Conservation (phyloP, 2,888 invertebrate species). For the Seira sanloemensis region DNA sequence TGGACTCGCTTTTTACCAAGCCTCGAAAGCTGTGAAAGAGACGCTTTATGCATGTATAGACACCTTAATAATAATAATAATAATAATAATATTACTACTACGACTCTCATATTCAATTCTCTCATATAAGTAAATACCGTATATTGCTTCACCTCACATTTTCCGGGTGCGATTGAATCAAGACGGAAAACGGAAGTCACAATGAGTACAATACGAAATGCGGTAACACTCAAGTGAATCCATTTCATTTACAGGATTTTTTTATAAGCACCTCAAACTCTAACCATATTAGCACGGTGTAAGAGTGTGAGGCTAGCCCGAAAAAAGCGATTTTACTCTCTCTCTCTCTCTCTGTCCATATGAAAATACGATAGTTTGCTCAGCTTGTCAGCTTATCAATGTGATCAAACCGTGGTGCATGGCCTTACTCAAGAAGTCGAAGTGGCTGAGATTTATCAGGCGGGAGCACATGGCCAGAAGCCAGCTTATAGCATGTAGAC, state of each 20-base stretch:
- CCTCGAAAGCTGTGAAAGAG: neutral
- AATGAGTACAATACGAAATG: conserved; percentile 55
- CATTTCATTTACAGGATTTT: conserved; percentile 17
- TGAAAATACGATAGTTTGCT: neutral
- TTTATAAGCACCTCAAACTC: too few relatives aligned
- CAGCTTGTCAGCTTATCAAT: neutral
- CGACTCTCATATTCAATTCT: too few relatives aligned
- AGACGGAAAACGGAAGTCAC: conserved; percentile 35
- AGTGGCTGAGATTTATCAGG: conserved; percentile 48
- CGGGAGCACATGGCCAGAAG: conserved; percentile 56
- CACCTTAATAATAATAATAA: too few relatives aligned
- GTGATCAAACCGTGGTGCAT: conserved; percentile 6
- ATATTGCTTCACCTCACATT: too few relatives aligned
- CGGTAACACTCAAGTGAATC: neutral
- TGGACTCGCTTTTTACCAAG: neutral
- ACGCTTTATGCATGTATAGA: too few relatives aligned
- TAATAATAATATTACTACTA: too few relatives aligned
- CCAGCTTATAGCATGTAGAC: conserved; percentile 42
- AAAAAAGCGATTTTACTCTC: too few relatives aligned
- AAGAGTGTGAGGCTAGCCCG: too few relatives aligned
- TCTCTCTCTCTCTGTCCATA: too few relatives aligned
- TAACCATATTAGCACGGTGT: too few relatives aligned
- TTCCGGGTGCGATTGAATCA: conserved; percentile 1
- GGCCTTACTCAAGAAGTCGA: conserved; percentile 29
- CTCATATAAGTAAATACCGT: too few relatives aligned